Conservation (phyloP, 2,797 vertebrate species). For the Anisognathus igniventris region DNA sequence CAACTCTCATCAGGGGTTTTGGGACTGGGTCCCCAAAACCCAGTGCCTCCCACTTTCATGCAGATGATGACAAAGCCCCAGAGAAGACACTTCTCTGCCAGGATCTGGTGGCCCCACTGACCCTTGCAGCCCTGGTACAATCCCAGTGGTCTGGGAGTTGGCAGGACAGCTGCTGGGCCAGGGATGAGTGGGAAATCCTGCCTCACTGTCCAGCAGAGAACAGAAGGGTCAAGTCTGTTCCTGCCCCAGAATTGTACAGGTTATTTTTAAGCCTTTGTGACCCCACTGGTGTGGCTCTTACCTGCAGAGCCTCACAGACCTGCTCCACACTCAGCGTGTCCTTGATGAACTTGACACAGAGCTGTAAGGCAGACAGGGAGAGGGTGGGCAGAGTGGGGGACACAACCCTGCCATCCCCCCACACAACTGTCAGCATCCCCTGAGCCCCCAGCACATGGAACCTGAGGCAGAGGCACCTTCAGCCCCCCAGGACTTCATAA, state of each 20-base stretch:
- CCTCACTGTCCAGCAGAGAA: neutral
- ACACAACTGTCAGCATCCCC: neutral
- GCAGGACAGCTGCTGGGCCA: neutral
- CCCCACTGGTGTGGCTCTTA: neutral
- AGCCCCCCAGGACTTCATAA: neutral
- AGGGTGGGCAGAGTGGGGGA: rapidly evolving
- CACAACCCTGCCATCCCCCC: neutral
- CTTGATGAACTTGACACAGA: slow-evolving; percentile 63
- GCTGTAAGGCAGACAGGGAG: neutral
- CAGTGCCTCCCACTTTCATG: neutral
- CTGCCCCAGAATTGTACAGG: neutral
- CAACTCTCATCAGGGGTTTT: neutral
- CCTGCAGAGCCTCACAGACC: slow-evolving; percentile 67
- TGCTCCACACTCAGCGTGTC: slow-evolving; percentile 43
- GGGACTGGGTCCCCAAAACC: neutral
- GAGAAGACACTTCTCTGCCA: neutral
- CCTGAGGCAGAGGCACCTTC: neutral
- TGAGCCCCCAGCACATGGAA: neutral
- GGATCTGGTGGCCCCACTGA: neutral
- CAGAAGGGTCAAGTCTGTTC: neutral
- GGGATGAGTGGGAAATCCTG: neutral
- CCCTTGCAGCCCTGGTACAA: neutral
- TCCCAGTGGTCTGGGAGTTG: neutral
- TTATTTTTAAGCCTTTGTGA: neutral
- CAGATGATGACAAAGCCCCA: neutral